Evolutionary conservation across 2,113 vertebrate species (phyloP).

Genomic region (Peromyscus polionotus): DNA sequence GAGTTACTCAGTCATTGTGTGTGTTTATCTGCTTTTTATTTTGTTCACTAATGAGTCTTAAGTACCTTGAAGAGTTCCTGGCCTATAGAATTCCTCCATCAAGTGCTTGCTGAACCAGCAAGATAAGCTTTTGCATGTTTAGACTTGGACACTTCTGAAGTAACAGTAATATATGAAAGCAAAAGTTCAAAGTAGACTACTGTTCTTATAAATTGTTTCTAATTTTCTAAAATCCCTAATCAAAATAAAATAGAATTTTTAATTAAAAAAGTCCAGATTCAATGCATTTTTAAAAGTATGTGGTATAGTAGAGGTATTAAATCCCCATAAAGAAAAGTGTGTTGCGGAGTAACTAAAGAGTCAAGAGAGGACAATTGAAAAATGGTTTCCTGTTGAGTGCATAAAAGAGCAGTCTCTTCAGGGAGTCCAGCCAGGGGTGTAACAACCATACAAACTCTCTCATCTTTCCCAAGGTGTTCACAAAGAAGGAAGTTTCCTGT

Average conservation of each 20-base stretch:
- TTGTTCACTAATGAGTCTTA: constrained; percentile 9
- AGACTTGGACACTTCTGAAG: neutral
- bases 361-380: constrained; percentile 39
- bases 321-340: neutral
- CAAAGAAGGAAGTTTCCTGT: constrained; percentile 46
- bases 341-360: neutral
- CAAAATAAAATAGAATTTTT: neutral
- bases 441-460: neutral
- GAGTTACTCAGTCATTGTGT: neutral
- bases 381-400: neutral
- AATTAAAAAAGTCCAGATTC: neutral
- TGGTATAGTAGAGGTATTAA: neutral
- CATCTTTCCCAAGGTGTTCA: neutral
- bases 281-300: neutral
- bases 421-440: neutral
- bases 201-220: neutral
- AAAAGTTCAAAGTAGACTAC: constrained; percentile 21
- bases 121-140: neutral
- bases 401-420: neutral
- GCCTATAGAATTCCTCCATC: neutral
- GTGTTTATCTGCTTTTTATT: neutral
- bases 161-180: neutral
- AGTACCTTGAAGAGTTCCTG: neutral
- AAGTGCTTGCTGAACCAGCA: neutral
- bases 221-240: constrained; percentile 1